Conservation (phyloP, 2,113 vertebrate genomes). For the Corythaeola cristata region DNA sequence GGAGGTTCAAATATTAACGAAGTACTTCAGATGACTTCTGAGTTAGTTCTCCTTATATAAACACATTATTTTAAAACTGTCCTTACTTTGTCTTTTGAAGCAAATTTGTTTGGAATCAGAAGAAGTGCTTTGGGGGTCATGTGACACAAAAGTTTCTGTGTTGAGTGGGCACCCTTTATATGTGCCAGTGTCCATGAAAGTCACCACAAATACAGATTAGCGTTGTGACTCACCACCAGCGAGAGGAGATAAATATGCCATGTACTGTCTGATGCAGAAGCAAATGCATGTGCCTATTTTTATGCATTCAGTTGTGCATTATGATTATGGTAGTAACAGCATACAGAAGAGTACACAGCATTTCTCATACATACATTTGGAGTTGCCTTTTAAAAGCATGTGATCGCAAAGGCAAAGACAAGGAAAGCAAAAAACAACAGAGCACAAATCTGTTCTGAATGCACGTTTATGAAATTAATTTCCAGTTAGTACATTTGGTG, state of each 20-base stretch:
- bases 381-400: neutral
- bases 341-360: neutral
- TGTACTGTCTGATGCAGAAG: neutral
- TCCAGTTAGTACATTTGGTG: neutral
- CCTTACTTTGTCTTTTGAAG: neutral
- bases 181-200: neutral
- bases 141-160: neutral
- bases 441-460: neutral
- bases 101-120: neutral
- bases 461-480: neutral
- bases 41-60: neutral
- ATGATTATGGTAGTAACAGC: neutral
- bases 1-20: neutral
- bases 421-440: neutral
- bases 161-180: neutral
- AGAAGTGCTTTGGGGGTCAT: neutral
- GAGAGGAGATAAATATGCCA: neutral
- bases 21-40: neutral
- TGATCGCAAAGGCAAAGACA: neutral
- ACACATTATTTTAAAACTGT: neutral
- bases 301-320: neutral
- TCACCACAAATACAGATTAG: neutral
- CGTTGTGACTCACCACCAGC: neutral
- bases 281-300: slow-evolving; percentile 17
- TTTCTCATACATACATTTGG: neutral